These are phyloP conservation scores for Proctacanthus coquilletti DNA, from an alignment of 1,140 invertebrate genomes.

Conservation along the genomic window DNA sequence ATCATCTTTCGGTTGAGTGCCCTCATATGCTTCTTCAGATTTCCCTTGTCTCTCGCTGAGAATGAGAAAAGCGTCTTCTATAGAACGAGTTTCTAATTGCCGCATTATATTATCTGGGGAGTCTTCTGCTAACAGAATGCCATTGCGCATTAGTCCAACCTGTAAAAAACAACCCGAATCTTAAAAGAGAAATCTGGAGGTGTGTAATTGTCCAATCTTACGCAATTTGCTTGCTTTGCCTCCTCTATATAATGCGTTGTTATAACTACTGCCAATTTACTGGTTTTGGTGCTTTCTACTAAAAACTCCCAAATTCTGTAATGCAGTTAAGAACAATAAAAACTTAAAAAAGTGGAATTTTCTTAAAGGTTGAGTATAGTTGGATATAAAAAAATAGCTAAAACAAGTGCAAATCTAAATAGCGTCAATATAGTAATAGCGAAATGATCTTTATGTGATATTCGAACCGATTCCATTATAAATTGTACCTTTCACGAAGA, in stretches of 20 bases:
- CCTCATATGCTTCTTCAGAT: conserved; percentile 16
- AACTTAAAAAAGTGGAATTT: too few relatives aligned
- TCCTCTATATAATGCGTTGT: conserved; percentile 95
- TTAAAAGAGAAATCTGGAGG: neutral
- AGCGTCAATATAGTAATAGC: too few relatives aligned
- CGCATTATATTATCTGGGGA: conserved; percentile 50
- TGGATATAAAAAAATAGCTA: too few relatives aligned
- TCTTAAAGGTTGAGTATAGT: too few relatives aligned
- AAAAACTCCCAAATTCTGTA: conserved; percentile 82
- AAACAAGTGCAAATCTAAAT: too few relatives aligned
- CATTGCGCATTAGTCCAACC: conserved; percentile 81
- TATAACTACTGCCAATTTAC: conserved; percentile 62
- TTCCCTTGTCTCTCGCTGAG: conserved; percentile 47
- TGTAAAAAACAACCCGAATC: conserved; percentile 29
- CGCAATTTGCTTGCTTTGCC: conserved; percentile 65
- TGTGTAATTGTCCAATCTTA: conserved; percentile 28
- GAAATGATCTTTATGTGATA: neutral
- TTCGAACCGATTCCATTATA: too few relatives aligned
- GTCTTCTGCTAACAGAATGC: conserved; percentile 71
- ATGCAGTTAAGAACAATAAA: too few relatives aligned
- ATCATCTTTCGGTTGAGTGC: neutral
- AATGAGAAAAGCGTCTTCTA: conserved; percentile 60
- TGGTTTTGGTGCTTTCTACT: conserved; percentile 49
- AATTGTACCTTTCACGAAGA: conserved; percentile 56
- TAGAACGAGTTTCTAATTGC: conserved; percentile 42